These are phyloP conservation scores for Bombus huntii DNA, from an alignment of 1,140 invertebrate genomes.

Conservation along the genomic window DNA sequence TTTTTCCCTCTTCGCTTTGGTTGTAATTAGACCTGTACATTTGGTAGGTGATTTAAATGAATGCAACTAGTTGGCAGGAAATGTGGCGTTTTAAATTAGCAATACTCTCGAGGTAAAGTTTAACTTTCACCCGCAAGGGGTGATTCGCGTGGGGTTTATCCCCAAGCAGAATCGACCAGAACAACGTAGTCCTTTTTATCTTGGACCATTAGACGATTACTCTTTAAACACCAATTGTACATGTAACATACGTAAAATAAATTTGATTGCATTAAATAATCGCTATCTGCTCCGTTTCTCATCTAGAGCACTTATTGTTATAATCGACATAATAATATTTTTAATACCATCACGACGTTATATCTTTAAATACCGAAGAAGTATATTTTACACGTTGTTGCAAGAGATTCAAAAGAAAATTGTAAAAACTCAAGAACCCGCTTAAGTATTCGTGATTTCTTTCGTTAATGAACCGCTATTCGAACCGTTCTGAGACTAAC, in stretches of 20 bases:
- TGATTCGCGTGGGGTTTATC: background rate
- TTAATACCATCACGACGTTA: too few relatives aligned
- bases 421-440: background rate
- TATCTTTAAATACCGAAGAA: too few relatives aligned
- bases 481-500: background rate
- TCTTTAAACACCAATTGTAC: background rate
- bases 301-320: too few relatives aligned
- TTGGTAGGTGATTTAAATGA: background rate
- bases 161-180: background rate
- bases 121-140: background rate
- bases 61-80: background rate
- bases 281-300: too few relatives aligned
- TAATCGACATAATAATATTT: too few relatives aligned
- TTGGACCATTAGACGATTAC: background rate
- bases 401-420: background rate
- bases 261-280: background rate
- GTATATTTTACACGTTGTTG: too few relatives aligned
- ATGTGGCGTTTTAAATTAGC: background rate
- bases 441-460: background rate
- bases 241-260: rapidly evolving
- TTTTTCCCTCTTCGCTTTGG: too few relatives aligned
- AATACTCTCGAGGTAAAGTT: background rate
- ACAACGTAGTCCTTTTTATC: background rate
- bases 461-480: background rate
- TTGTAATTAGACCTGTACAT: background rate